phyloP scores from a whole-genome alignment of 2,888 invertebrate genomes.

The Yponomeuta cagnagella region DNA sequence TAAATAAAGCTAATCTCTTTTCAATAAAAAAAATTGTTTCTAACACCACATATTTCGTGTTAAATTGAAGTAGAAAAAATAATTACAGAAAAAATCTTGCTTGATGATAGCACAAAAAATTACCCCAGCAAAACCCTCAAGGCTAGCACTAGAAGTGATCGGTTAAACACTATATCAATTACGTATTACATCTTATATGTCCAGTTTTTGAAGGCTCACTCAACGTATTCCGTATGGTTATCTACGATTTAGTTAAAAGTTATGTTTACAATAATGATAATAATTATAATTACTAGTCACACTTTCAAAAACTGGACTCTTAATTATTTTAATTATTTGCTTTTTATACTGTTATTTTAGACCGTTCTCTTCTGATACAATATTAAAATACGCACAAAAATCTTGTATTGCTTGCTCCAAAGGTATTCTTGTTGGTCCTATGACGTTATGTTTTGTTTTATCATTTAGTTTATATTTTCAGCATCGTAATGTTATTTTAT shows the following conservation, averaged over 20 bases:
- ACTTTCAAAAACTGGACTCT: neutral
- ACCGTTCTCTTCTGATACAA: constrained; percentile 1
- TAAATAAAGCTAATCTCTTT: too few relatives aligned
- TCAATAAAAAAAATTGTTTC: too few relatives aligned
- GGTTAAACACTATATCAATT: constrained; percentile 31
- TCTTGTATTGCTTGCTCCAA: constrained; percentile 11
- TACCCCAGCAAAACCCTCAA: constrained; percentile 20
- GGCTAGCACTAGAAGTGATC: constrained; percentile 35
- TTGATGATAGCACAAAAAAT: neutral
- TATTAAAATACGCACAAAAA: constrained; percentile 14
- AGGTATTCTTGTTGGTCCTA: constrained; percentile 10
- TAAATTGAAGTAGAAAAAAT: too few relatives aligned
- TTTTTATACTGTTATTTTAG: neutral
- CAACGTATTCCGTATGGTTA: too few relatives aligned
- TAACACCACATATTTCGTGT: too few relatives aligned
- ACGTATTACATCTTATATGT: constrained; percentile 46
- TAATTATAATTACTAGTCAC: neutral
- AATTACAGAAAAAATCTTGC: too few relatives aligned
- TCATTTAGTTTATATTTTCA: neutral
- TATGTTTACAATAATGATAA: too few relatives aligned
- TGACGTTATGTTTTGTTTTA: constrained; percentile 4
- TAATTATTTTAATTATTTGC: constrained; percentile 14
- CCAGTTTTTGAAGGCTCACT: neutral
- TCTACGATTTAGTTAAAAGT: too few relatives aligned
- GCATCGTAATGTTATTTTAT: too few relatives aligned